Conservation (phyloP, 2,113 vertebrate species). For the Protobothrops mucrosquamatus region DNA sequence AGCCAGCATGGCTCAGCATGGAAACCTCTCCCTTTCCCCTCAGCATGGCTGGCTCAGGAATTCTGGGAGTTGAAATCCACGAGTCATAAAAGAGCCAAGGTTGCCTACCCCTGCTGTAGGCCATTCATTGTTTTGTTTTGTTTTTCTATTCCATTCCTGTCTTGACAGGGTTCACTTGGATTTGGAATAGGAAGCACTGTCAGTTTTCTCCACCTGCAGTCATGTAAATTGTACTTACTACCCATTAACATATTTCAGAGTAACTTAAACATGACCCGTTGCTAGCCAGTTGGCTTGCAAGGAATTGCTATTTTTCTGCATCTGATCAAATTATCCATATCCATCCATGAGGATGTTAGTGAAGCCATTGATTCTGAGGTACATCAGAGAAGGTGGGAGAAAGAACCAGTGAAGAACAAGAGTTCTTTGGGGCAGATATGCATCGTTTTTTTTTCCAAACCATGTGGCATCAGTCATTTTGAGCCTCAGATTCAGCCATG, state of each 20-base stretch:
- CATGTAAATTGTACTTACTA: not conserved
- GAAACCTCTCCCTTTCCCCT: too few relatives aligned
- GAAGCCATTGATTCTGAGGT: not conserved
- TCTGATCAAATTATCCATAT: not conserved
- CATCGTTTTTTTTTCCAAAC: not conserved
- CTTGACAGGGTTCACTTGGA: not conserved
- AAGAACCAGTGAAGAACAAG: not conserved
- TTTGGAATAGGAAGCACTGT: not conserved
- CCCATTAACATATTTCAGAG: not conserved
- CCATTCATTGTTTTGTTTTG: not conserved
- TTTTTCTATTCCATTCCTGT: not conserved
- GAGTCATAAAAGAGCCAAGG: too few relatives aligned
- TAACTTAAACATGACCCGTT: not conserved
- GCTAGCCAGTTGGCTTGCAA: not conserved
- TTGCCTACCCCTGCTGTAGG: not conserved
- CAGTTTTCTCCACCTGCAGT: not conserved
- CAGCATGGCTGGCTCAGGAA: too few relatives aligned
- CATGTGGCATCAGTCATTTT: conserved; percentile 21
- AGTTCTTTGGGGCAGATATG: not conserved
- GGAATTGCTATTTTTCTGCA: not conserved
- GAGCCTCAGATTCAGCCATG: not conserved
- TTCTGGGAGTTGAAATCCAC: too few relatives aligned
- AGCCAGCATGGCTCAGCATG: too few relatives aligned
- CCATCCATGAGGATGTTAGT: not conserved
- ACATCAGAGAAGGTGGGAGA: not conserved